A percentile compares a stretch with the other conserved stretches of the same genome.
Evolutionary conservation across 2,888 invertebrate genomes (phyloP).

Genomic region (Pollenia griseotomentosa): DNA sequence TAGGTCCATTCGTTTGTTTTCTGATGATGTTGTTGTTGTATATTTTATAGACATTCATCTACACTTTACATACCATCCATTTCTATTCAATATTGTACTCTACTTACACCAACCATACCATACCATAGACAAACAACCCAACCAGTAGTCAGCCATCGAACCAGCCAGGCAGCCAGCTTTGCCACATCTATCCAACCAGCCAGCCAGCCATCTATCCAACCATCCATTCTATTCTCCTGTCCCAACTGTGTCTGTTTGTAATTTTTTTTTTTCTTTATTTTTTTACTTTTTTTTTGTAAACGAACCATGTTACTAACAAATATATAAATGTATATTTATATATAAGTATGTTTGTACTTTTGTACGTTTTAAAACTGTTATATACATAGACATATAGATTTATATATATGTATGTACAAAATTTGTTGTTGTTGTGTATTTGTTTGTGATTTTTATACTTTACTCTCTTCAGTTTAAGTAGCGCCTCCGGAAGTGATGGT

Average conservation of each 20-base stretch:
- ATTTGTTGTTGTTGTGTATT: slow-evolving; percentile 53
- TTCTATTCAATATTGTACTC: slow-evolving; percentile 60
- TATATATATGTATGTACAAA: slow-evolving; percentile 27
- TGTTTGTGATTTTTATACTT: slow-evolving; percentile 67
- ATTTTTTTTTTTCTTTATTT: slow-evolving; percentile 37
- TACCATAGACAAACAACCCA: slow-evolving; percentile 8
- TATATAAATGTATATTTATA: slow-evolving; percentile 37
- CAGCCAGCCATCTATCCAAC: slow-evolving; percentile 40
- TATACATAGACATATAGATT: slow-evolving; percentile 15
- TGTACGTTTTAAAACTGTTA: neutral
- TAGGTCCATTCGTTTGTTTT: slow-evolving; percentile 44
- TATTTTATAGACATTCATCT: slow-evolving; percentile 66
- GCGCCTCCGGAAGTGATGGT: slow-evolving; percentile 85
- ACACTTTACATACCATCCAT: slow-evolving; percentile 62
- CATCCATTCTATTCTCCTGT: slow-evolving; percentile 57
- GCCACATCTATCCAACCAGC: slow-evolving; percentile 5
- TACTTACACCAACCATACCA: slow-evolving; percentile 44
- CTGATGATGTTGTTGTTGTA: slow-evolving; percentile 45
- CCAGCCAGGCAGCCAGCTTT: neutral
- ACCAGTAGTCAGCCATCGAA: slow-evolving; percentile 40
- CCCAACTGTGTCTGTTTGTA: slow-evolving; percentile 59
- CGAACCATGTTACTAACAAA: slow-evolving; percentile 61
- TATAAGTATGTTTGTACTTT: neutral
- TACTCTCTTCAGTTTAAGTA: slow-evolving; percentile 82
- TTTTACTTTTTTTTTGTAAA: slow-evolving; percentile 43